A percentile compares a stretch with the other conserved stretches of the same genome.
phyloP scores from a whole-genome alignment of 1,140 invertebrate genomes.

The Triops longicaudatus region DNA sequence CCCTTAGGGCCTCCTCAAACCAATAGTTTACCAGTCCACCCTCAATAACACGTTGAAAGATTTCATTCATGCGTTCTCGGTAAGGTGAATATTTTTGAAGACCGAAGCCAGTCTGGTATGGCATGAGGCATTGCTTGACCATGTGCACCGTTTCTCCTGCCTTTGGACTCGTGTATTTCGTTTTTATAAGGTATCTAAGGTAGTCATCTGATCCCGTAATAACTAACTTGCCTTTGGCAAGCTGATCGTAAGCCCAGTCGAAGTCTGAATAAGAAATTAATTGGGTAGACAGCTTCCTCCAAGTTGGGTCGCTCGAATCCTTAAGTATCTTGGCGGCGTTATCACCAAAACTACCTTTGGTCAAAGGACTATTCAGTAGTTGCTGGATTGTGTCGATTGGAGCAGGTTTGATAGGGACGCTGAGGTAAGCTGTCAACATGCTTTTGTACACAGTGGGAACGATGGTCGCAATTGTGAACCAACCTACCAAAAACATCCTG shows the following conservation, averaged over 20 bases:
- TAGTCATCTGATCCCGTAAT: conserved; percentile 3
- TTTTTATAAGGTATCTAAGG: conserved; percentile 12
- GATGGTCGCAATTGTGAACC: conserved; percentile 25
- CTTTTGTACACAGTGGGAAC: conserved; percentile 21
- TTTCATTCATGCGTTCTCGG: background rate
- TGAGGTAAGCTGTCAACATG: conserved; percentile 22
- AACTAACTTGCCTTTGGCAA: background rate
- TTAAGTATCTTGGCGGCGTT: background rate
- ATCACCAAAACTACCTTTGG: conserved; percentile 8
- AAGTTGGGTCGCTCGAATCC: conserved; percentile 19
- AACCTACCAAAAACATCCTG: conserved; percentile 16
- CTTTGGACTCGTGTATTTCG: background rate
- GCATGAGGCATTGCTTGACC: conserved; percentile 10
- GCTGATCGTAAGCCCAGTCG: background rate
- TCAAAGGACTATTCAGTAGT: conserved; percentile 19
- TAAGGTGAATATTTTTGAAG: conserved; percentile 18
- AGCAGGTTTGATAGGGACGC: background rate
- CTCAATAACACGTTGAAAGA: conserved; percentile 8
- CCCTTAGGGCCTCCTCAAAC: background rate
- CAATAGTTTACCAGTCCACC: conserved; percentile 17
- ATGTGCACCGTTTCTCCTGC: background rate
- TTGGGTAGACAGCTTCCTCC: conserved; percentile 5
- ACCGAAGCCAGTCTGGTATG: background rate
- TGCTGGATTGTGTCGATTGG: conserved; percentile 25
- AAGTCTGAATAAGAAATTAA: background rate